Percentiles rank a stretch among this genome's conserved stretches.
These are phyloP conservation scores for Eulemur albifrons DNA, from an alignment of 2,797 vertebrate species.

Conservation along the genomic window DNA sequence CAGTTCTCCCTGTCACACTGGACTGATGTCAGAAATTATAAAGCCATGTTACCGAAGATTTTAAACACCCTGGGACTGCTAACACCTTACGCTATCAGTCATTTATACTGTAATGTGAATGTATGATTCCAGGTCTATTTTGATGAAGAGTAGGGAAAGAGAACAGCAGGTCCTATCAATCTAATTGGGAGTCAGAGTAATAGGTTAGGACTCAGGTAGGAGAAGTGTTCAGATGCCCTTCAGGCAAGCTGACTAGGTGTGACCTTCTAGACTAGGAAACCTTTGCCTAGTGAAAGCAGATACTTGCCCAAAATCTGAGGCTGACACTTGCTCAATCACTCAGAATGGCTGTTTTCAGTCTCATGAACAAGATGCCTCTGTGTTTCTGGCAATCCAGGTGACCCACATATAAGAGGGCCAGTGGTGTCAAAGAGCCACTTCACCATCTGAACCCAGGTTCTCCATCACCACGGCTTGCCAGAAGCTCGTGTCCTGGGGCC, in stretches of 20 bases:
- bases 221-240: background rate
- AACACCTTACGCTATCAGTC: background rate
- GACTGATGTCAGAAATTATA: background rate
- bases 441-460: slow-evolving; percentile 27
- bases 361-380: slow-evolving; percentile 22
- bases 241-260: background rate
- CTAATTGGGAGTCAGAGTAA: background rate
- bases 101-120: background rate
- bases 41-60: background rate
- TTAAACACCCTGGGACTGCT: background rate
- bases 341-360: slow-evolving; percentile 18
- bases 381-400: slow-evolving; percentile 24
- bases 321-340: background rate
- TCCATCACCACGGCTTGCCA: background rate
- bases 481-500: background rate
- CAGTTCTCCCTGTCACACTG: background rate
- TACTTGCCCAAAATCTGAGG: background rate
- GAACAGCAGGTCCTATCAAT: background rate
- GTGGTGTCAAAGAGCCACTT: background rate
- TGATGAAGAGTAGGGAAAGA: background rate
- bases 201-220: background rate
- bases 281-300: background rate
- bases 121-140: background rate
- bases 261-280: background rate
- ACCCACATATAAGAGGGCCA: background rate